Conservation (phyloP, 1,140 invertebrate genomes). For the Nylanderia fulva region DNA sequence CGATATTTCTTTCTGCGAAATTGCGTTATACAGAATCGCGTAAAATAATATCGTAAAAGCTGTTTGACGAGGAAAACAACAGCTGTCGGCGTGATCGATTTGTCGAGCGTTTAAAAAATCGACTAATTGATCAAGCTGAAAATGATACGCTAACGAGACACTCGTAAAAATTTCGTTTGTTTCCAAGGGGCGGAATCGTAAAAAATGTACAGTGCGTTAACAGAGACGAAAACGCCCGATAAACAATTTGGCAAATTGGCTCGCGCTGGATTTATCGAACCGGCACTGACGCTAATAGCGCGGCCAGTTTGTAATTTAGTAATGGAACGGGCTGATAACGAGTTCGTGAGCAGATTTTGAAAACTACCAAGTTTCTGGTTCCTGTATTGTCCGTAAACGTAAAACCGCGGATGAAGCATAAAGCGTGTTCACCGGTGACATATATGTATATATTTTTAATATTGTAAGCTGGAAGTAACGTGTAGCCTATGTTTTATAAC, state of each 20-base stretch:
- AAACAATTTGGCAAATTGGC: constrained; percentile 63
- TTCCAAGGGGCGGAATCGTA: constrained; percentile 3
- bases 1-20: background rate
- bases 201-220: constrained; percentile 29
- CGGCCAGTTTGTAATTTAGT: constrained; percentile 61
- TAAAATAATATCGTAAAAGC: constrained; percentile 41
- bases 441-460: constrained; percentile 37
- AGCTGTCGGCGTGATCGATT: constrained; percentile 5
- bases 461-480: background rate
- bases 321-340: constrained; percentile 68
- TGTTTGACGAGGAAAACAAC: constrained; percentile 2
- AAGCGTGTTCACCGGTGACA: background rate
- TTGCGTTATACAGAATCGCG: background rate
- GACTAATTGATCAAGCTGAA: constrained; percentile 34
- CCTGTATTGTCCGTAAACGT: background rate
- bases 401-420: constrained; percentile 7
- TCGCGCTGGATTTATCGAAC: constrained; percentile 26
- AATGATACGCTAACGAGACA: constrained; percentile 56
- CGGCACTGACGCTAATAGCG: constrained; percentile 32
- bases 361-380: constrained; percentile 46
- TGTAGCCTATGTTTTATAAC: background rate
- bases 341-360: constrained; percentile 67
- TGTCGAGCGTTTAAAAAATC: background rate
- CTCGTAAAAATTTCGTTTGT: constrained; percentile 39
- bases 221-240: constrained; percentile 24